Conservation (phyloP, 2,797 vertebrate genomes). For the Coccyzus lansbergi region DNA sequence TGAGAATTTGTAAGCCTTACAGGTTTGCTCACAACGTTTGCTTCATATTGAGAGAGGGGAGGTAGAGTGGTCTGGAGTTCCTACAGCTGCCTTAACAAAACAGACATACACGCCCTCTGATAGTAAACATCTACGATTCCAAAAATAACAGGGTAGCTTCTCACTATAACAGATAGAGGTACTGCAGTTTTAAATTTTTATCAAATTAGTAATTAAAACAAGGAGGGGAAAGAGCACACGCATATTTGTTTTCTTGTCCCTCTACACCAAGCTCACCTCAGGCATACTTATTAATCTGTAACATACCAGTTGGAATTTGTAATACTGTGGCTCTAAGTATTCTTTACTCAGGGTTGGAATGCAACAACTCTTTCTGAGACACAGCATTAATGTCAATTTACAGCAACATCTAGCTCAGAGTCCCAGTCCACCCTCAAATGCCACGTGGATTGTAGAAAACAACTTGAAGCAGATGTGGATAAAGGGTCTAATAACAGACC, state of each 20-base stretch:
- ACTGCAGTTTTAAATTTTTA: background rate
- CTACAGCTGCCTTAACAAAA: background rate
- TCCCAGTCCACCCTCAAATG: background rate
- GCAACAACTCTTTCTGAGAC: background rate
- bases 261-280: background rate
- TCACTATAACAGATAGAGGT: background rate
- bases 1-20: background rate
- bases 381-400: background rate
- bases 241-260: background rate
- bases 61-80: background rate
- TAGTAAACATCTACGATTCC: background rate
- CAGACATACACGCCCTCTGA: fast-evolving
- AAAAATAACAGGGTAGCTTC: background rate
- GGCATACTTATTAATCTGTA: background rate
- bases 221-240: background rate
- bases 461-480: background rate
- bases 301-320: background rate
- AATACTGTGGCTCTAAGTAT: background rate
- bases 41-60: background rate
- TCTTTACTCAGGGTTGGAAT: background rate
- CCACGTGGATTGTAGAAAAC: background rate
- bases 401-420: background rate
- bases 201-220: background rate
- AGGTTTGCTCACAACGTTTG: background rate
- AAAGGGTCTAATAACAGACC: background rate